Base-by-base conservation (phyloP, 2,888 invertebrate genomes). In the Eupithecia exiguata region DNA sequence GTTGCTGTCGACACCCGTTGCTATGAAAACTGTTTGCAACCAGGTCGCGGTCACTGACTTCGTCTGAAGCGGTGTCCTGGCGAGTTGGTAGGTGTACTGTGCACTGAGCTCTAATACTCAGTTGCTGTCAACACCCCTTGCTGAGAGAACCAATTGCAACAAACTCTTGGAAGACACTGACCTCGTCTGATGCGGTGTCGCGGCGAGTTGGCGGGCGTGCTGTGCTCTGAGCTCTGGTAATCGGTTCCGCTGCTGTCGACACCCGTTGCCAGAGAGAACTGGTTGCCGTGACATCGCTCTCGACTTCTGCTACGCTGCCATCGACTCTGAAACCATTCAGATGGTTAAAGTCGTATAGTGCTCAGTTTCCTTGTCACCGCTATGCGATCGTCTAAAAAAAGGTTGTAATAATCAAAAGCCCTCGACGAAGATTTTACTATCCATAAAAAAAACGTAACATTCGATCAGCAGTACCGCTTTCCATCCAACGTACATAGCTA, bases 71-170 rank as follows among this genome's bases (percentile, higher is more conserved):
- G 85, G 76, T 88, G 91, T 25, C 96, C 92, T 74, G 97, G 97
- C 40, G 97, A 95, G 46, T 97, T 97, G 78, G 97, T 97, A 74
- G 97, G 97, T 0, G 97, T 97, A 90, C 96, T 96, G 86, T 96
- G 96, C 80, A 96, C 97, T 0, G 97, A 97, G 83, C 97, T 97
- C 84, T 97, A 96, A 90, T 97, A 97, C 71, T 97, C 97, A 0
- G 97, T 97, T 96, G 88, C 95, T 96, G 83, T 96, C 96, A 18
- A 88, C 94, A 0, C 95, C 95, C 21, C 95, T 95, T 0, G 95
- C 94, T 25, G 89, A 5, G 92, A 90, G 81, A 94, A 86, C 74
- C 91, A 58, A 58, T 63, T 92, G 38, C 92, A 12, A 40, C 2
- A 10, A 40, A 12, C 40, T 40, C 40, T 40, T 40, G 38, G 43